Conservation (phyloP, 2,113 vertebrate species). For the Dipodomys spectabilis region DNA sequence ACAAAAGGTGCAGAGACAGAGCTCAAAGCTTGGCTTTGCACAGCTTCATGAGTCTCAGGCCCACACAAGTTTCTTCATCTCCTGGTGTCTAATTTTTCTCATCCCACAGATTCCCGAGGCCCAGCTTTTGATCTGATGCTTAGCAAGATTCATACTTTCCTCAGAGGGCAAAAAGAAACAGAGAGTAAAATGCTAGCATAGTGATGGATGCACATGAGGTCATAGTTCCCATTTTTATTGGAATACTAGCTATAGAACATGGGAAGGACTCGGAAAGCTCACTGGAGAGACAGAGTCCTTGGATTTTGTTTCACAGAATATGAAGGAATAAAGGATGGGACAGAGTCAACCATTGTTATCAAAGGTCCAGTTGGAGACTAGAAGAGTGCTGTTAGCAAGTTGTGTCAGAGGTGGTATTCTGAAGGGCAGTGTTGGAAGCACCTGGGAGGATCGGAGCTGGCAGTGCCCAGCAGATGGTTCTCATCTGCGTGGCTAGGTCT, state of each 20-base stretch:
- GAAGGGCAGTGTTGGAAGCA: background rate
- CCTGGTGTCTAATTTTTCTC: background rate
- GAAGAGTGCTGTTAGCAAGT: background rate
- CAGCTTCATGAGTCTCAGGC: background rate
- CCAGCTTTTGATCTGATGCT: too few relatives aligned
- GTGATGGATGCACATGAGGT: background rate
- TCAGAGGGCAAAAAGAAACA: background rate
- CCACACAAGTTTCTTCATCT: background rate
- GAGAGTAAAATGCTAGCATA: background rate
- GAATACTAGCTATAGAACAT: background rate
- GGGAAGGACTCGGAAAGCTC: background rate
- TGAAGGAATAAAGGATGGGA: fast-evolving
- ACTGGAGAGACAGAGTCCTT: background rate
- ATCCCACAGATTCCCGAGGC: background rate
- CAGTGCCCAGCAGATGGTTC: fast-evolving
- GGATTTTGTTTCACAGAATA: background rate
- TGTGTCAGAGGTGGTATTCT: fast-evolving
- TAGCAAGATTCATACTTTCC: background rate
- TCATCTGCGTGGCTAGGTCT: background rate
- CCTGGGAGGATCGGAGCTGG: too few relatives aligned
- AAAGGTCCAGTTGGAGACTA: background rate
- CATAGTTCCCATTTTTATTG: background rate
- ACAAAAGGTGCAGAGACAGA: background rate
- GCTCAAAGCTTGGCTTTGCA: background rate
- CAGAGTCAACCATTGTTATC: background rate